Base-by-base conservation (phyloP, 1,140 invertebrate species). In the Triops longicaudatus region DNA sequence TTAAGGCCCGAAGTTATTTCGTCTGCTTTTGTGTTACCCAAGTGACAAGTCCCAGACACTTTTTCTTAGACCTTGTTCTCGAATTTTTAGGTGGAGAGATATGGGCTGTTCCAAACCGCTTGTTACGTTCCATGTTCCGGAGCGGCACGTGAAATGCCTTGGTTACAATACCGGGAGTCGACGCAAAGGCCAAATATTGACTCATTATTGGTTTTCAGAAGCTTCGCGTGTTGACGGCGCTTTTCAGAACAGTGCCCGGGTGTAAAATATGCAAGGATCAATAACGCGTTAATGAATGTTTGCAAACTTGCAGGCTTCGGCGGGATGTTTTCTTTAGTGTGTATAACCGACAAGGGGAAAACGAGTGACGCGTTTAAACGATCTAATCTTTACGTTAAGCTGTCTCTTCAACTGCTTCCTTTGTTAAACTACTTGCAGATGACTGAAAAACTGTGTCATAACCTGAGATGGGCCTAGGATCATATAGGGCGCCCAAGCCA, bases 241-340 rank as follows among this genome's bases (percentile, higher is more conserved):
- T 63, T 63, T 63, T 22, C 50, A 63, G 50, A 63, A 63, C 50
- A 63, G 50, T 63, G n/a, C 50, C 22, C 10, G 50, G 14, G 50
- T 63, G 50, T 63, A 22, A 63, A 63, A 22, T 63, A 63, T 63
- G 50, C 50, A 63, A 63, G 50, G 50, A 63, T 63, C 50, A 63
- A 63, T 63, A 63, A 63, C 50, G 10, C 50, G n/a, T 63, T 63
- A 63, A 63, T 63, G 50, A 63, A 63, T 63, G 50, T 63, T 63
- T 22, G 50, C 50, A 63, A 63, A 63, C 50, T 63, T 63, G 31
- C 6, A 63, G n/a, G 50, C 17, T 63, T 63, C 50, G n/a, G 14
- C 14, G 6, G 14, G 50, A 22, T 63, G 50, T 63, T 63, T 9
- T 63, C 50, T 63, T n/a, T 63, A 63, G 50, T 63, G 50, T 63